phyloP scores from a whole-genome alignment of 2,113 vertebrate genomes.

The Alligator mississippiensis region DNA sequence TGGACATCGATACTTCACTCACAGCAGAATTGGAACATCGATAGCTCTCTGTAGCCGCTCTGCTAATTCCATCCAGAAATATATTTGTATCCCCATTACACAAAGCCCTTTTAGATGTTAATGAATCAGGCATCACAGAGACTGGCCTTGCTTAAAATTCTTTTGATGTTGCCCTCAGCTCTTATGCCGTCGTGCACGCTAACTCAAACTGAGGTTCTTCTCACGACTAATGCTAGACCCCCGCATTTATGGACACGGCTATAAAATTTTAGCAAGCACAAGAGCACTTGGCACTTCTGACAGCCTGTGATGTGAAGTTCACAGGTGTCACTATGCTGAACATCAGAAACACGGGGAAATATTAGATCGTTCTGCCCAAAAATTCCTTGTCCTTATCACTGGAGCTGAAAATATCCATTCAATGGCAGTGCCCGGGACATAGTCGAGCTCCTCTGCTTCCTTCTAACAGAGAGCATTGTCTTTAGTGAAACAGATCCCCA shows the following conservation, averaged over 20 bases:
- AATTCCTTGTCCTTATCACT: rapidly evolving
- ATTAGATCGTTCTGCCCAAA: not conserved
- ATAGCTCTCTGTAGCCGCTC: not conserved
- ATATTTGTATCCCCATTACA: rapidly evolving
- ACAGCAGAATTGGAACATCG: not conserved
- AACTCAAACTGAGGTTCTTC: not conserved
- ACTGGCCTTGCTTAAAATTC: not conserved
- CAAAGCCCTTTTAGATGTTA: not conserved
- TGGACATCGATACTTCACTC: not conserved
- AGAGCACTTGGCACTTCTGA: not conserved
- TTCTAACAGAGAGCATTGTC: not conserved
- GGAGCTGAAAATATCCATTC: not conserved
- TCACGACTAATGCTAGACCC: not conserved
- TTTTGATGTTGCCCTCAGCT: not conserved
- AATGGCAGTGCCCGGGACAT: not conserved
- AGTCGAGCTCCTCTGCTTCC: not conserved
- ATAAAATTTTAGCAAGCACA: not conserved
- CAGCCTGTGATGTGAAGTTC: not conserved
- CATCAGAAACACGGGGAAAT: not conserved
- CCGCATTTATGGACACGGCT: not conserved
- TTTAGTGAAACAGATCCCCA: not conserved
- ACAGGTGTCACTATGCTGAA: too few relatives aligned
- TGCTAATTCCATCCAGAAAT: not conserved
- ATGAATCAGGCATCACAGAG: not conserved
- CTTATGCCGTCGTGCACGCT: not conserved